A percentile compares a stretch with the other conserved stretches of the same genome.
phyloP scores from a whole-genome alignment of 53 echinoderm and acorn worm genomes.

The Luidia sarsii region DNA sequence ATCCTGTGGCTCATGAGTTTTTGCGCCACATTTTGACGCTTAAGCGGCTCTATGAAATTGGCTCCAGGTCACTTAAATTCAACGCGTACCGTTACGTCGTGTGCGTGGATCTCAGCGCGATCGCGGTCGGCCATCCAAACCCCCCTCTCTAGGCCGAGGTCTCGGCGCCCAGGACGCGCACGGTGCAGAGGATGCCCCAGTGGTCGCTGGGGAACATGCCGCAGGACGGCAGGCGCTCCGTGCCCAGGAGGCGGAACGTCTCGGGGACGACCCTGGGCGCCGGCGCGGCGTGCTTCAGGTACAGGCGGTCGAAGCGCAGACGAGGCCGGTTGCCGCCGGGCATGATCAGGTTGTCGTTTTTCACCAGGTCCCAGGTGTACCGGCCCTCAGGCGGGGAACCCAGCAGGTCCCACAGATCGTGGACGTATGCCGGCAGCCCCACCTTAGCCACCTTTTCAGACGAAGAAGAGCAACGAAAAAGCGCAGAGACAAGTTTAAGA shows the following conservation, averaged over 20 bases:
- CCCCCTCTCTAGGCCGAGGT: too few relatives aligned
- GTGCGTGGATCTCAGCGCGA: too few relatives aligned
- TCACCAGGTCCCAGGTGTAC: constrained; percentile 79
- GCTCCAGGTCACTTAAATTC: too few relatives aligned
- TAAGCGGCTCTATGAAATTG: too few relatives aligned
- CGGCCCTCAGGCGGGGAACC: constrained; percentile 52
- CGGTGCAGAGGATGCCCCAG: constrained; percentile 74
- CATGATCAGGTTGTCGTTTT: constrained; percentile 79
- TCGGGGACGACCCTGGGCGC: constrained; percentile 35
- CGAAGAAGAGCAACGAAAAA: too few relatives aligned
- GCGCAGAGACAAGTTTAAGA: too few relatives aligned
- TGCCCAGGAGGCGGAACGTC: constrained; percentile 67
- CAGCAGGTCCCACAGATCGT: constrained; percentile 75
- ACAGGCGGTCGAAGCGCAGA: constrained; percentile 86
- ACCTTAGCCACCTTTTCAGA: constrained; percentile 65
- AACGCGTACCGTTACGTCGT: too few relatives aligned
- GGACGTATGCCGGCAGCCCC: constrained; percentile 54
- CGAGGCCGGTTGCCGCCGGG: constrained; percentile 43
- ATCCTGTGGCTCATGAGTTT: too few relatives aligned
- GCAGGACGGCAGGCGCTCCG: constrained; percentile 67
- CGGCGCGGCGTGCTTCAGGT: constrained; percentile 46
- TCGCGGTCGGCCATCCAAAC: too few relatives aligned
- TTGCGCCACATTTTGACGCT: too few relatives aligned
- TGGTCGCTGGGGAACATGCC: constrained; percentile 86
- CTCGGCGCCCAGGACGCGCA: too few relatives aligned